phyloP scores from a whole-genome alignment of 1,140 invertebrate species.

The Oedothorax gibbosus region DNA sequence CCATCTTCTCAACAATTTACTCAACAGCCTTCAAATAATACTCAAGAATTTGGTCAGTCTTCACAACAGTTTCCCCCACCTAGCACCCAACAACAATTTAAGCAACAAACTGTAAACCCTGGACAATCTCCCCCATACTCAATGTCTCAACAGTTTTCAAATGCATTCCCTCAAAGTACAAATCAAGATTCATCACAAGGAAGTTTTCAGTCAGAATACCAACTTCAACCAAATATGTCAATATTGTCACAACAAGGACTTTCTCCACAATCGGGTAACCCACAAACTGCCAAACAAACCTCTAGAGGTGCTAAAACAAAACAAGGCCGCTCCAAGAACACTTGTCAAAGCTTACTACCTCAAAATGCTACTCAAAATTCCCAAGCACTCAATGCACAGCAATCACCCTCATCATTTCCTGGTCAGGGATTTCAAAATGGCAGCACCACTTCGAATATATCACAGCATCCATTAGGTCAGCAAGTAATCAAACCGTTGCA shows the following conservation, averaged over 20 bases:
- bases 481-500: slow-evolving; percentile 29
- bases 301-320: slow-evolving; percentile 39
- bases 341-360: slow-evolving; percentile 31
- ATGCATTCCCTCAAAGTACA: slow-evolving; percentile 35
- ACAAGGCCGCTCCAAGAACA: slow-evolving; percentile 26
- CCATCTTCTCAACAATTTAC: slow-evolving; percentile 30
- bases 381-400: slow-evolving; percentile 23
- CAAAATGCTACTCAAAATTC: slow-evolving; percentile 27
- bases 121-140: slow-evolving; percentile 35
- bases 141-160: slow-evolving; percentile 25
- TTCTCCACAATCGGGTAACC: slow-evolving; percentile 1
- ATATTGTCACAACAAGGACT: neutral
- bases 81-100: neutral
- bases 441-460: neutral
- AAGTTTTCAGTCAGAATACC: slow-evolving; percentile 36
- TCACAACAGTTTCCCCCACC: slow-evolving; percentile 20
- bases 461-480: neutral
- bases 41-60: slow-evolving; percentile 13
- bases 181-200: slow-evolving; percentile 29
- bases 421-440: slow-evolving; percentile 50
- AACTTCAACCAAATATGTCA: slow-evolving; percentile 20
- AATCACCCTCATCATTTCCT: slow-evolving; percentile 40
- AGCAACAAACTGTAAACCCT: slow-evolving; percentile 24
- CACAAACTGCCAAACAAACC: slow-evolving; percentile 2
- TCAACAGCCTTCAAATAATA: slow-evolving; percentile 21